Conservation (phyloP, 2,888 invertebrate species). For the Bursaphelenchus okinawaensis region DNA sequence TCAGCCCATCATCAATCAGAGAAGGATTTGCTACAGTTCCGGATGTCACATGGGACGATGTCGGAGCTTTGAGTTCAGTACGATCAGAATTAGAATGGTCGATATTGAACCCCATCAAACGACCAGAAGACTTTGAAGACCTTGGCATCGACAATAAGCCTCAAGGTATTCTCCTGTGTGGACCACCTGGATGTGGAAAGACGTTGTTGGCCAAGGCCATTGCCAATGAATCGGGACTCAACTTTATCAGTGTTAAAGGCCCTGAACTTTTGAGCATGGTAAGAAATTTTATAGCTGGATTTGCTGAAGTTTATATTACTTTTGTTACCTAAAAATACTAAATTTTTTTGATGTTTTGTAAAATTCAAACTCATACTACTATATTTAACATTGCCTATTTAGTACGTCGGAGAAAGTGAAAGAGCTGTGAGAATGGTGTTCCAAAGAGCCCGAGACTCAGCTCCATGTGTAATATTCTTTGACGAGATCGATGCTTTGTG, state of each 20-base stretch:
- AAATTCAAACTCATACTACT: not conserved
- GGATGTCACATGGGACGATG: conserved; percentile 91
- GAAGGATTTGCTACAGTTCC: conserved; percentile 97
- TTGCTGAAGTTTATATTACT: too few relatives aligned
- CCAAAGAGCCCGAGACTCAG: conserved; percentile 83
- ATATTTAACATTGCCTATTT: too few relatives aligned
- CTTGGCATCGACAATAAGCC: conserved; percentile 73
- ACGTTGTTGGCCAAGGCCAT: conserved; percentile 94
- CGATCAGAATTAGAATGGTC: conserved; percentile 82
- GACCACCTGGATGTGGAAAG: conserved; percentile 84
- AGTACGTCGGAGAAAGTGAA: conserved; percentile 97
- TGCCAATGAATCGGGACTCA: conserved; percentile 95
- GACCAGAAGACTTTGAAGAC: conserved; percentile 73
- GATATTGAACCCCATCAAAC: conserved; percentile 79
- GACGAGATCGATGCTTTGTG: conserved; percentile 95
- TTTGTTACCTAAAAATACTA: too few relatives aligned
- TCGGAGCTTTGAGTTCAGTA: conserved; percentile 82
- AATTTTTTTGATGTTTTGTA: not conserved
- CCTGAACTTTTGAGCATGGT: conserved; percentile 96
- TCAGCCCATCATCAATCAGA: conserved; percentile 68
- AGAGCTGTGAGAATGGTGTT: conserved; percentile 92
- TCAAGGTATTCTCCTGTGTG: conserved; percentile 81
- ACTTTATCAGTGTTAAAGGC: conserved; percentile 97
- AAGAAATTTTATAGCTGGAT: not conserved
- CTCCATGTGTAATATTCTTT: conserved; percentile 96